Base-by-base conservation (phyloP, 2,113 vertebrate genomes). In the Mungos mungo region DNA sequence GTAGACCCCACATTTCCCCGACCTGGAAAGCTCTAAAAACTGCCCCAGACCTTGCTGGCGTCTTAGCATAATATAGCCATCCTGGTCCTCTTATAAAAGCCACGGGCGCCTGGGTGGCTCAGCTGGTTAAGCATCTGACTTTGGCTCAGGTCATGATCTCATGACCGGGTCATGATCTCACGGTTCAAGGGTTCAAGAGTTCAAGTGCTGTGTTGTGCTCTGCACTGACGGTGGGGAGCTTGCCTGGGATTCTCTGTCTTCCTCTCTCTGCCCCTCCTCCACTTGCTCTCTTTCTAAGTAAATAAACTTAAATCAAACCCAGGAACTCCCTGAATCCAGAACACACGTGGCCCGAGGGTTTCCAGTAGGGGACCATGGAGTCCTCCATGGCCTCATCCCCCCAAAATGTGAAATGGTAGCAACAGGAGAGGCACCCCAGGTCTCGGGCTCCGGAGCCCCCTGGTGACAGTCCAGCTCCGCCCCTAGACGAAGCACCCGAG, bases 401-500 rank as follows among this genome's bases (percentile, higher is more conserved):
- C 1, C 0, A 50, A 2, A 80, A 65, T n/a, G 3, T 16, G 33
- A 71, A 31, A 18, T 54, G 11, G 35, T 29, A 14, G 3, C 27
- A 16, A 31, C 7, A 0, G 0, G 31, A 80, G 19, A 29, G n/a
- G 33, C n/a, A n/a, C 80, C 23, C 12, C 1, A 4, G 35, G 80
- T 10, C 57, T 68, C 1, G 5, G 63, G 47, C 71, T 90, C 31
- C 9, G 25, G 71, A 47, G 38, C 72, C 33, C 7, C 19, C 23
- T 8, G 7, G 33, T 23, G 85, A 33, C 31, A 2, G 27, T 72
- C 52, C 12, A 23, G 16, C 38, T 8, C 14, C 66, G 65, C 38
- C 79, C 38, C 25, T n/a, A 57, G 57, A 29, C 1, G 1, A 7
- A 6, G 71, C 5, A 0, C 23, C 31, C 5, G 0, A 5, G 12